Conservation (phyloP, 2,797 vertebrate species). For the Myoxocephalus aenaeus region DNA sequence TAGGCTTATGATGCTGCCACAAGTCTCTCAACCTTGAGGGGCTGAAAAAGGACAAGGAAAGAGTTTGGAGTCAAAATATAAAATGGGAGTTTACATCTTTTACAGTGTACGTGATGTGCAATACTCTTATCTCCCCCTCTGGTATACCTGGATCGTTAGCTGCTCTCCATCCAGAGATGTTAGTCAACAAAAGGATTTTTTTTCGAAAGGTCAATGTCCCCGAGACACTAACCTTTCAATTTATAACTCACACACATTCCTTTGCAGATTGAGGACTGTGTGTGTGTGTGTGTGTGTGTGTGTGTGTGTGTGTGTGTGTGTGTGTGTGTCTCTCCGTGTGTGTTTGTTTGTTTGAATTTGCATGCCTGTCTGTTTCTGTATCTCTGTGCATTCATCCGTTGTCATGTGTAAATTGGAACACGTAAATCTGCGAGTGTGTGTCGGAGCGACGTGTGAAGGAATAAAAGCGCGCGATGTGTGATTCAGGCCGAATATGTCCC, state of each 20-base stretch:
- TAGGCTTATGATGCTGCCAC: conserved; percentile 55
- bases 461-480: conserved; percentile 31
- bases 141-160: conserved; percentile 35
- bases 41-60: conserved; percentile 32
- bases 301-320: neutral
- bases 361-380: conserved; percentile 15
- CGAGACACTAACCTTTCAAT: conserved; percentile 55
- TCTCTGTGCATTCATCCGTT: conserved; percentile 38
- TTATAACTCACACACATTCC: conserved; percentile 35
- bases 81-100: conserved; percentile 39
- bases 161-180: conserved; percentile 30
- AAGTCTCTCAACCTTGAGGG: conserved; percentile 54
- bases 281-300: neutral
- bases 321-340: too few species aligned
- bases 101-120: conserved; percentile 1
- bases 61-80: conserved; percentile 27
- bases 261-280: conserved; percentile 24
- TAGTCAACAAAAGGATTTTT: conserved; percentile 46
- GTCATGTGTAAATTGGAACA: conserved; percentile 27
- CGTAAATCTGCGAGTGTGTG: conserved; percentile 18
- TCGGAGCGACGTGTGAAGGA: conserved; percentile 26
- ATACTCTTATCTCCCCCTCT: neutral
- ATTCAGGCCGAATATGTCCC: conserved; percentile 42
- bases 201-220: conserved; percentile 55
- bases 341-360: conserved; percentile 17